A percentile compares a stretch with the other conserved stretches of the same genome.
Evolutionary conservation across 2,113 vertebrate genomes (phyloP).

Genomic region (Mirza zaza): DNA sequence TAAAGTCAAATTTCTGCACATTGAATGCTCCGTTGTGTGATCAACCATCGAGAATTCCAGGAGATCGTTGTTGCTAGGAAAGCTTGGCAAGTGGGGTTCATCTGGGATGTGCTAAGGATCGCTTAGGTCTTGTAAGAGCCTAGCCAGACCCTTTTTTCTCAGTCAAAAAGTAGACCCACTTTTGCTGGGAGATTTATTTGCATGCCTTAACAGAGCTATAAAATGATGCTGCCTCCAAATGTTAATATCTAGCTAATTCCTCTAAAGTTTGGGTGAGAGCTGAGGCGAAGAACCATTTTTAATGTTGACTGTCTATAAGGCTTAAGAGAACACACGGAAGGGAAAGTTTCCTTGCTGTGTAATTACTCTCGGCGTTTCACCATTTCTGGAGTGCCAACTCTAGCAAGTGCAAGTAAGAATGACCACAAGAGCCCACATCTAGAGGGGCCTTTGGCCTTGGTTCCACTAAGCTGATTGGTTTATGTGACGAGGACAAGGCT

Average conservation of each 20-base stretch:
- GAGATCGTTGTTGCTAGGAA: background rate
- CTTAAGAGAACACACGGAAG: background rate
- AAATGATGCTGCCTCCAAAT: background rate
- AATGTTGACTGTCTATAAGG: conserved; percentile 27
- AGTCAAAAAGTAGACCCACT: background rate
- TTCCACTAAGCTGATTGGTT: background rate
- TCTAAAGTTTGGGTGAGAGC: background rate
- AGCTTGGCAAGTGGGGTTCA: background rate
- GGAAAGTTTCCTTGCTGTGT: background rate
- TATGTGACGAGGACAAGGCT: background rate
- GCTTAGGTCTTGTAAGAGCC: background rate
- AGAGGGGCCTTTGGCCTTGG: background rate
- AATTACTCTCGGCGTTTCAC: background rate
- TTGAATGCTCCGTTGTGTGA: background rate
- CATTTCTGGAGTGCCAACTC: background rate
- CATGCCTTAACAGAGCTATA: background rate
- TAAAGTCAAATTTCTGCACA: background rate
- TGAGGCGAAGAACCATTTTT: background rate
- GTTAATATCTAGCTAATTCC: conserved; percentile 19
- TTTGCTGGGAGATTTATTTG: conserved; percentile 29
- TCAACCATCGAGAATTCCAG: background rate
- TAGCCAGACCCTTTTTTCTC: background rate
- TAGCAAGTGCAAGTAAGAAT: rapidly evolving
- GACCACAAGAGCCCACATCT: rapidly evolving
- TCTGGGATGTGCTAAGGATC: background rate